Evolutionary conservation across 2,113 vertebrate species (phyloP).

Genomic region (Gasterosteus aculeatus): DNA sequence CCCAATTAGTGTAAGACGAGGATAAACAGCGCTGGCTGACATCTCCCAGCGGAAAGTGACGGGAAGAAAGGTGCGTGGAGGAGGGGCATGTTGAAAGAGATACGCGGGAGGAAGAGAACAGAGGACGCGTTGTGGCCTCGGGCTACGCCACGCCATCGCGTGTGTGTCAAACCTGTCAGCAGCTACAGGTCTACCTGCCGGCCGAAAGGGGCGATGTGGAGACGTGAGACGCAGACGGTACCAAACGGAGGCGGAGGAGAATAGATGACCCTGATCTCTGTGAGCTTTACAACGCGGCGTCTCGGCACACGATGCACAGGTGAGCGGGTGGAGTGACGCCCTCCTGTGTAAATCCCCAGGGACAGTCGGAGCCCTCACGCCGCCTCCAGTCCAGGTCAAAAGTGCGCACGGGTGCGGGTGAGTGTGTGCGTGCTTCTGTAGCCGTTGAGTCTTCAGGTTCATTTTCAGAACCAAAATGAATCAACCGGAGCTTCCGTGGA

Average conservation of each 20-base stretch:
- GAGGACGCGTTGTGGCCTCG: constrained; percentile 32
- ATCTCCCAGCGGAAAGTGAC: constrained; percentile 31
- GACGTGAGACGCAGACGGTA: neutral
- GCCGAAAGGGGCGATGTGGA: constrained; percentile 11
- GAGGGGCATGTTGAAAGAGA: neutral
- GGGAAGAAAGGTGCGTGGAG: constrained; percentile 19
- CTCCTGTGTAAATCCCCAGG: neutral
- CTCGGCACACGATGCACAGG: too few relatives aligned
- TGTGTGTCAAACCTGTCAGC: constrained; percentile 60
- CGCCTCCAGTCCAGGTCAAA: neutral
- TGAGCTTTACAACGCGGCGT: too few relatives aligned
- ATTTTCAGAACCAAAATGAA: constrained; percentile 1
- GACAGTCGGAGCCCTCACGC: neutral
- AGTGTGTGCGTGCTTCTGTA: neutral
- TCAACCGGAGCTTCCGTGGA: constrained; percentile 32
- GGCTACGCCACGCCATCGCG: constrained; percentile 46
- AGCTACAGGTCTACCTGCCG: constrained; percentile 47
- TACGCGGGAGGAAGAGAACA: neutral
- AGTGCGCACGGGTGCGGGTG: neutral
- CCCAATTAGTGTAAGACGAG: constrained; percentile 54
- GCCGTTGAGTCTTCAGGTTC: neutral
- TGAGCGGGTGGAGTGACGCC: too few relatives aligned
- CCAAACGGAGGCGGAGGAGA: neutral
- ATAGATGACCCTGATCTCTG: neutral
- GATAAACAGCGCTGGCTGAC: constrained; percentile 48